These are phyloP conservation scores for Balaeniceps rex DNA, from an alignment of 2,113 vertebrate species.

Conservation along the genomic window DNA sequence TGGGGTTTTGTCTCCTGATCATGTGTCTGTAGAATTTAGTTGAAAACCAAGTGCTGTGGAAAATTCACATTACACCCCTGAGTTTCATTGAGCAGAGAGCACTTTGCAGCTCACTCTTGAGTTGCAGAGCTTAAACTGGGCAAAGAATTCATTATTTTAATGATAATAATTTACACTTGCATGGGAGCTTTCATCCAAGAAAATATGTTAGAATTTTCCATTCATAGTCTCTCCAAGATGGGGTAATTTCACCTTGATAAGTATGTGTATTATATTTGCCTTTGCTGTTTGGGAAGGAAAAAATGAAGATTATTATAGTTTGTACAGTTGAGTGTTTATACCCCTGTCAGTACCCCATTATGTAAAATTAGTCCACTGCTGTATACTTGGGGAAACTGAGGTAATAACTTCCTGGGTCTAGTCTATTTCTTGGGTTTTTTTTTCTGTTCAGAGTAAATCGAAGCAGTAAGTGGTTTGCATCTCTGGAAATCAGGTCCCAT, in stretches of 20 bases:
- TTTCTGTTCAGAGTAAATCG: background rate
- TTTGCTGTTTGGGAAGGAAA: constrained; percentile 6
- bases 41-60: background rate
- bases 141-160: constrained; percentile 53
- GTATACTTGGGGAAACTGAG: background rate
- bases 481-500: background rate
- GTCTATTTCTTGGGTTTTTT: background rate
- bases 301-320: constrained; percentile 20
- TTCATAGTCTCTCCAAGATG: background rate
- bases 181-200: constrained; percentile 52
- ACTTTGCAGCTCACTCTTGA: background rate
- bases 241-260: constrained; percentile 52
- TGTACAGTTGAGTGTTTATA: background rate
- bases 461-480: background rate
- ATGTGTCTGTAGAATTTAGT: background rate
- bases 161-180: constrained; percentile 62
- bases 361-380: background rate
- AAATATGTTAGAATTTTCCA: constrained; percentile 40
- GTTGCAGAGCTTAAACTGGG: background rate
- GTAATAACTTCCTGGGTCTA: background rate
- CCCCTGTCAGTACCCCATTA: background rate
- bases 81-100: constrained; percentile 12
- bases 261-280: background rate
- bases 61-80: background rate
- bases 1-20: background rate